Evolutionary conservation across 1,140 invertebrate genomes (phyloP).

Genomic region (Drosophila nasuta): DNA sequence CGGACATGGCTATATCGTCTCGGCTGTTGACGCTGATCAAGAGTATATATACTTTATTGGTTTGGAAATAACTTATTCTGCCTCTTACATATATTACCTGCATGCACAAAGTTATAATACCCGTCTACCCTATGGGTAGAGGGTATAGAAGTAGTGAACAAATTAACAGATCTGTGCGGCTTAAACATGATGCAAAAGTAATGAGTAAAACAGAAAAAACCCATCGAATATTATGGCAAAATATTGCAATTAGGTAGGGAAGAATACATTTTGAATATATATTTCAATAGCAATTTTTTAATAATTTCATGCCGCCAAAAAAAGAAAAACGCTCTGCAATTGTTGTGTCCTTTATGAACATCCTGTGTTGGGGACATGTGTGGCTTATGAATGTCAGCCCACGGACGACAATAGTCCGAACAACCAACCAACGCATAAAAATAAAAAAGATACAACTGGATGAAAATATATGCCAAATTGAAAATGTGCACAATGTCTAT

Average conservation of each 20-base stretch:
- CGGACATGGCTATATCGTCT: too few species aligned
- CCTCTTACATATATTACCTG: too few species aligned
- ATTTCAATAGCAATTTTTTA: constrained; percentile 5
- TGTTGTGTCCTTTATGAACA: not conserved
- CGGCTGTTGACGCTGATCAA: too few species aligned
- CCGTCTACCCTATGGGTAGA: too few species aligned
- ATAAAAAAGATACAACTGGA: not conserved
- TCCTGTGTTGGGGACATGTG: constrained; percentile 17
- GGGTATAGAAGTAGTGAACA: not conserved
- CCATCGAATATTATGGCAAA: not conserved
- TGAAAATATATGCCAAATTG: not conserved
- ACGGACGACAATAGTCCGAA: constrained; percentile 10
- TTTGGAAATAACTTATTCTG: too few species aligned
- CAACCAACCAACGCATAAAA: constrained; percentile 1
- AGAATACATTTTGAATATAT: not conserved
- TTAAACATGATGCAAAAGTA: not conserved
- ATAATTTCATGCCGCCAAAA: not conserved
- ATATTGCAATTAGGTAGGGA: not conserved
- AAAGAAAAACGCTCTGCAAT: not conserved
- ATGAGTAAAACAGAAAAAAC: not conserved
- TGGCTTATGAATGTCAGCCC: constrained; percentile 31
- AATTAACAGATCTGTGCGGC: not conserved
- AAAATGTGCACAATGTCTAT: not conserved
- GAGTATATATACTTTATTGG: too few species aligned
- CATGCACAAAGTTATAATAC: too few species aligned